Base-by-base conservation (phyloP, 2,888 invertebrate genomes). In the Mantis religiosa region DNA sequence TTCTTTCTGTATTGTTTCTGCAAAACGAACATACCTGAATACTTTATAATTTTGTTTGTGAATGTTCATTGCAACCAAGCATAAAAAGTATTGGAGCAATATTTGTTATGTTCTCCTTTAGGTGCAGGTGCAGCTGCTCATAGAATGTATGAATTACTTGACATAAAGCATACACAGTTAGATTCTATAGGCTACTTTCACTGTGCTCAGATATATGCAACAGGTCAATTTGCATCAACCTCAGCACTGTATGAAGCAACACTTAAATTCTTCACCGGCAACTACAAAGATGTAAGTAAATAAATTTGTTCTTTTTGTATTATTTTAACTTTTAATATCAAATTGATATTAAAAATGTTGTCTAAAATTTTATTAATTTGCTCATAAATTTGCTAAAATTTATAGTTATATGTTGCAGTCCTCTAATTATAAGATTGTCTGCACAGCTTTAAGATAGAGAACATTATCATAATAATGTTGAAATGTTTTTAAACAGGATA, bases 81-180 rank as follows among this genome's bases (percentile, higher is more conserved):
- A 41, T 9, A 41, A 9, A 41, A 41, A 41, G 34, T 34, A 34
- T 34, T 34, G 34, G 7, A 34, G 34, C 41, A 41, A 41, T 12
- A 41, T 41, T 41, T 25, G 4, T 71, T 71, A 54, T 86, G 6
- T 88, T 85, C 83, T 87, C 71, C 28, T 90, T 91, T 93, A 94
- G 98, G 98, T 90, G 97, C 96, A 91, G 95, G 96, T 34, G 93
- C 95, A 87, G 96, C 96, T 1, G 97, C 97, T 54, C 96, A 96
- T 91, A 94, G 94, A 87, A 94, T 96, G 91, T 97, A 97, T 93
- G 96, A 96, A 91, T 95, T 95, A 88, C 94, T 99, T 92, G 98
- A 99, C 92, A 95, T 98, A 89, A 99, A 99, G 93, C 98, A 99
- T 93, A 96, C 99, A 91, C 98, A 98, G 93, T 94, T 98, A 92